phyloP scores from a whole-genome alignment of 1,140 invertebrate species.

The Drosophila mojavensis region DNA sequence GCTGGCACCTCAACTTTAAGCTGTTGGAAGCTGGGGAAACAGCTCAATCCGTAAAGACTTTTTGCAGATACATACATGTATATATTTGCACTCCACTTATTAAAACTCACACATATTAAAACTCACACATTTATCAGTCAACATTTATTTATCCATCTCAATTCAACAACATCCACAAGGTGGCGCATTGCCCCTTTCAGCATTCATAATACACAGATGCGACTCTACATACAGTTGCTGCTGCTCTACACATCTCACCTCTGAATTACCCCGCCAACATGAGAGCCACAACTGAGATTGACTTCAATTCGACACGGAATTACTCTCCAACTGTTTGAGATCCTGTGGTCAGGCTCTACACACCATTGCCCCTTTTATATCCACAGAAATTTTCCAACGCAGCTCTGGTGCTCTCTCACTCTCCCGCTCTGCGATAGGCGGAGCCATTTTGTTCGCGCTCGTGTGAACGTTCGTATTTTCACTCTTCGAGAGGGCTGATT shows the following conservation, averaged over 20 bases:
- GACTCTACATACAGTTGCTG: slow-evolving; percentile 20
- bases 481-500: slow-evolving; percentile 13
- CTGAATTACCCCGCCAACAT: slow-evolving; percentile 6
- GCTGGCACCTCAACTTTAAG: background rate
- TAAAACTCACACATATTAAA: background rate
- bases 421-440: slow-evolving; percentile 45
- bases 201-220: background rate
- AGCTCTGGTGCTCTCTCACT: slow-evolving; percentile 19
- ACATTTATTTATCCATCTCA: background rate
- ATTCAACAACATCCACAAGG: background rate
- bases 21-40: slow-evolving; percentile 26
- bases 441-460: slow-evolving; percentile 35
- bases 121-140: background rate
- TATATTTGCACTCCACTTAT: no score
- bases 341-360: slow-evolving; percentile 27
- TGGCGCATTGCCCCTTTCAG: slow-evolving; percentile 1
- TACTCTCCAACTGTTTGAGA: slow-evolving; percentile 2
- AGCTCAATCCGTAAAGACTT: background rate
- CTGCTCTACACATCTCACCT: background rate
- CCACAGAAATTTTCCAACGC: slow-evolving; percentile 18
- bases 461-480: slow-evolving; percentile 20
- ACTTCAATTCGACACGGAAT: background rate
- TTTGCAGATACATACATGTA: no score
- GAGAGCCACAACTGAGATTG: background rate
- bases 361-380: slow-evolving; percentile 24